Evolutionary conservation across 2,888 invertebrate genomes (phyloP), one percentile per base, ranked within the genome.

Genomic region (Linnaemya vulpina): DNA sequence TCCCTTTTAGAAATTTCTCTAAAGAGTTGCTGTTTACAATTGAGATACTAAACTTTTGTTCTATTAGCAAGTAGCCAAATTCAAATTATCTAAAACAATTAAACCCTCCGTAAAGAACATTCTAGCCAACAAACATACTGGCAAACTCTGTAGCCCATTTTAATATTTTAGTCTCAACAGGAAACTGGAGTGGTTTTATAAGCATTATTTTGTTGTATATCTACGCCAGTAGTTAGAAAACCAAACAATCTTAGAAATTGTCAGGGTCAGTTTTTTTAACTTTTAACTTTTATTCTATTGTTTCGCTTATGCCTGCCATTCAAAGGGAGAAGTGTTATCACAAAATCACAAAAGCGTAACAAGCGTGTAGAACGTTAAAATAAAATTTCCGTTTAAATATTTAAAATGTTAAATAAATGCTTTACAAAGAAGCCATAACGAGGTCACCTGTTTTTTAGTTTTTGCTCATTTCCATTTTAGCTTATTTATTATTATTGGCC

Each of bases 261-360:
- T 67, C 80, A 74, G 80, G 80, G 80, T 80, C 73, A 80, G 73
- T 73, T 78, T n/a, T 1, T 11, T 1, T n/a, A n/a, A 3, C 5
- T 62, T 68, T 43, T 58, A 30, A 58, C 15, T 55, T 30, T 38
- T 74, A 9, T 10, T 38, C 10, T 40, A n/a, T n/a, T n/a, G n/a
- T n/a, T 53, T 22, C n/a, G 40, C 1, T 15, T 51, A 5, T 13
- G 53, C 38, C 10, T 35, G 51, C 4, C 40, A 49, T 49, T 51
- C 11, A 2, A 5, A 30, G 43, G 25, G 58, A 55, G 76, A 49
- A 58, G 67, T 60, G 49, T 51, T 75, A 8, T 60, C 25, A n/a
- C n/a, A 82, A 46, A 82, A 76, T 75, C 63, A 76, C 63, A 76
- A 70, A 76, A 76, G 55, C 81, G 75, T 82, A 82, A 82, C 81